A percentile compares a stretch with the other conserved stretches of the same genome.
These are phyloP conservation scores for Apamea monoglypha DNA, from an alignment of 2,888 invertebrate species.

Conservation along the genomic window DNA sequence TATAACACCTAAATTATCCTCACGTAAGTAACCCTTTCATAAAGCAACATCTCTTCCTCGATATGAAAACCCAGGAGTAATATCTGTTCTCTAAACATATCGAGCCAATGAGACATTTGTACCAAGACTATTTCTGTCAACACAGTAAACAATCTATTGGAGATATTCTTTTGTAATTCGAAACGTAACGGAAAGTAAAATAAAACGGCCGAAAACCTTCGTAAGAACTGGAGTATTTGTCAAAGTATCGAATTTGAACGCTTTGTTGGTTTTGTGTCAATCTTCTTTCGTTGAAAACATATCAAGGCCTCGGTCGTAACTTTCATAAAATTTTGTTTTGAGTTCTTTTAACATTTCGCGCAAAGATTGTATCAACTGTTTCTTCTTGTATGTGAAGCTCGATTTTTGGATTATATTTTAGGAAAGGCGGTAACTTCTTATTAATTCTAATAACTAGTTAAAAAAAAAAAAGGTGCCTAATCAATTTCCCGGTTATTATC, in stretches of 20 bases:
- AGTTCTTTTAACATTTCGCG: not conserved
- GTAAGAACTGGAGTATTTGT: slow-evolving; percentile 55
- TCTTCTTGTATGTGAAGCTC: not conserved
- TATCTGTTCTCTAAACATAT: slow-evolving; percentile 49
- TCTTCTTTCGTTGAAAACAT: slow-evolving; percentile 29
- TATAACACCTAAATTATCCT: slow-evolving; percentile 11
- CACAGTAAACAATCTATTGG: slow-evolving; percentile 60
- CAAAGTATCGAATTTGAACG: slow-evolving; percentile 63
- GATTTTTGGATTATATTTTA: not conserved
- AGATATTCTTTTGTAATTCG: slow-evolving; percentile 66
- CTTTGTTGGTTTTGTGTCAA: slow-evolving; percentile 54
- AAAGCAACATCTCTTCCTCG: not conserved
- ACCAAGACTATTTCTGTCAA: slow-evolving; percentile 49
- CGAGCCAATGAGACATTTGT: slow-evolving; percentile 41
- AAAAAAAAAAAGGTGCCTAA: not conserved
- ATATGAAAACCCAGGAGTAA: slow-evolving; percentile 3
- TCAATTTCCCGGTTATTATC: not conserved
- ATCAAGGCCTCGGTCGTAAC: slow-evolving; percentile 15
- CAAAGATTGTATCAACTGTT: not conserved
- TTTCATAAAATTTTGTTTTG: slow-evolving; percentile 11
- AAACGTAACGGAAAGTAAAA: slow-evolving; percentile 63
- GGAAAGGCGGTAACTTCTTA: not conserved
- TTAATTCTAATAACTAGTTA: no score
- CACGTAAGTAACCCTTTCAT: slow-evolving; percentile 8
- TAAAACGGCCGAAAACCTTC: slow-evolving; percentile 46